phyloP scores from a whole-genome alignment of 2,888 invertebrate genomes.

The Acronicta psi region DNA sequence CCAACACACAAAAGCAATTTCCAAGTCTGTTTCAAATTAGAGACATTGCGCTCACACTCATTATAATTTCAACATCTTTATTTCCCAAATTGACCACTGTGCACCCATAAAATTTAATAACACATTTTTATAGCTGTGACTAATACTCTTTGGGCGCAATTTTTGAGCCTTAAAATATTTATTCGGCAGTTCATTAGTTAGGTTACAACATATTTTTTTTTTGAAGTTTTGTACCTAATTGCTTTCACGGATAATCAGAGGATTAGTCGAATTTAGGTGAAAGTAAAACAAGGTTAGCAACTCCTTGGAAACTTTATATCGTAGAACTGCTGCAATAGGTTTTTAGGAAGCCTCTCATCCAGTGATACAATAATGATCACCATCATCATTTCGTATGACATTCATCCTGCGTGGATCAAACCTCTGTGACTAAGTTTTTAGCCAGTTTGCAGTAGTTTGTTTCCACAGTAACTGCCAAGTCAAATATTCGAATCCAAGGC shows the following conservation, averaged over 20 bases:
- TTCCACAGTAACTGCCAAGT: no score
- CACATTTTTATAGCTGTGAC: constrained; percentile 44
- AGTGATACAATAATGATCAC: no score
- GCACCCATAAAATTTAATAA: constrained; percentile 47
- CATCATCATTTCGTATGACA: no score
- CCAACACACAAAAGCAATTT: constrained; percentile 6
- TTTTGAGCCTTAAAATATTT: constrained; percentile 25
- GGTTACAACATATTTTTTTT: constrained; percentile 20
- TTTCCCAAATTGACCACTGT: constrained; percentile 38
- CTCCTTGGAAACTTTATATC: background rate
- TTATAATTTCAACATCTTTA: constrained; percentile 41
- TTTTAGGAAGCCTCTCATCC: no score
- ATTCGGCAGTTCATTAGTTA: constrained; percentile 26
- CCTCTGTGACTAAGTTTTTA: no score
- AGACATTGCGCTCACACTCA: constrained; percentile 27
- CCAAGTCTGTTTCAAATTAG: constrained; percentile 33
- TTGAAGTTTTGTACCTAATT: constrained; percentile 12
- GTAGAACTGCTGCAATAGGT: background rate
- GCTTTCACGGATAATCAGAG: constrained; percentile 27
- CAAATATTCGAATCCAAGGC: no score
- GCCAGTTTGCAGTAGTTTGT: no score
- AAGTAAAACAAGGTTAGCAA: constrained; percentile 10
- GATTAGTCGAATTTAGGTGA: constrained; percentile 7
- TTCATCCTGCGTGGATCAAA: no score
- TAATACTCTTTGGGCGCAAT: constrained; percentile 28